Percentiles rank a stretch among this genome's conserved stretches.
Evolutionary conservation across 2,888 invertebrate species (phyloP).

Genomic region (Lathronympha strigana): DNA sequence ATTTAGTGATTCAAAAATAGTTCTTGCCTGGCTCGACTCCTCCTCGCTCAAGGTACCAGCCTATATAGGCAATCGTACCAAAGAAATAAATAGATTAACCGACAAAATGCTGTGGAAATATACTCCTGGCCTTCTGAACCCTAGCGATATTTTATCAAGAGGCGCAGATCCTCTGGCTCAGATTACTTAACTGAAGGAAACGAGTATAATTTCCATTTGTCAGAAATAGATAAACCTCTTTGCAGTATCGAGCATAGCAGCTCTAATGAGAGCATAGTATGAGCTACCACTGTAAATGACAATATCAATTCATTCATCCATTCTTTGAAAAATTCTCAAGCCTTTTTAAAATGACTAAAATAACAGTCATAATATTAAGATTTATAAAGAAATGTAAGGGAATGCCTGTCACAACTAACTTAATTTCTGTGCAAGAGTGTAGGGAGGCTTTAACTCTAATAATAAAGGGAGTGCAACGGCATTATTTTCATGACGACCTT

Average conservation of each 20-base stretch:
- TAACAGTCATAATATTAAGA: slow-evolving; percentile 5
- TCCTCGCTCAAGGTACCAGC: neutral
- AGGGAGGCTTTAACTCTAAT: slow-evolving; percentile 3
- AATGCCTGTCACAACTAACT: neutral
- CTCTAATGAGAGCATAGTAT: no score
- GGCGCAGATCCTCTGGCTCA: slow-evolving; percentile 16
- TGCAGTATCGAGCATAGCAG: no score
- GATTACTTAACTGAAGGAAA: neutral
- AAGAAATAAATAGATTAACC: slow-evolving; percentile 8
- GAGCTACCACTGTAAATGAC: neutral
- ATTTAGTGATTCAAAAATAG: slow-evolving; percentile 9
- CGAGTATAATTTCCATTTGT: neutral
- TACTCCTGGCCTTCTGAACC: slow-evolving; percentile 8
- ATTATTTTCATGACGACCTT: slow-evolving; percentile 1
- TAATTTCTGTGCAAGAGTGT: slow-evolving; percentile 1
- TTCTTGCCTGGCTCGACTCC: neutral
- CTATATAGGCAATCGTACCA: slow-evolving; percentile 4
- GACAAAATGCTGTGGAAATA: slow-evolving; percentile 11
- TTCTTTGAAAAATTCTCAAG: slow-evolving; percentile 7
- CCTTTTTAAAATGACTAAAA: slow-evolving; percentile 9
- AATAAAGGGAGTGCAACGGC: slow-evolving; percentile 1
- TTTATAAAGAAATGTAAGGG: slow-evolving; percentile 1
- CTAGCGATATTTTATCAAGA: slow-evolving; percentile 6
- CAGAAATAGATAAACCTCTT: neutral
- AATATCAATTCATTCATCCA: neutral